Evolutionary conservation across 2,888 invertebrate species (phyloP).

Genomic region (Desoria tigrina): DNA sequence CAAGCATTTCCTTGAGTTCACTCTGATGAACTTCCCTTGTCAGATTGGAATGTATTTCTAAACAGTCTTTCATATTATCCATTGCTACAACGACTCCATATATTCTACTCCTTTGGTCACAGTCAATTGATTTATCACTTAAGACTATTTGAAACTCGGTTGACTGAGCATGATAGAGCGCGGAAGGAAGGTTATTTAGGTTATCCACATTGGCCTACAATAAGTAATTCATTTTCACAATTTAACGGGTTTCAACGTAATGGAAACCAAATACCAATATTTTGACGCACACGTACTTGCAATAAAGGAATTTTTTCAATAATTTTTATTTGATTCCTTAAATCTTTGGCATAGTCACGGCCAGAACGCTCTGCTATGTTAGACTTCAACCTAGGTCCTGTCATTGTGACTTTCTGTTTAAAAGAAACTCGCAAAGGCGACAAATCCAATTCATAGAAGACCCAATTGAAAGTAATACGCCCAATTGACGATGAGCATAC

Average conservation of each 20-base stretch:
- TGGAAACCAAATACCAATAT: too few species aligned
- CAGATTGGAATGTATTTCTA: constrained; percentile 26
- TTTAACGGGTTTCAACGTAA: too few species aligned
- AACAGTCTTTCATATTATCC: constrained; percentile 37
- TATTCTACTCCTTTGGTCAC: constrained; percentile 22
- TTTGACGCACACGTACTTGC: constrained; percentile 70
- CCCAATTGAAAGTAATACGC: constrained; percentile 30
- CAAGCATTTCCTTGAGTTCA: too few species aligned
- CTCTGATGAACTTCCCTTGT: too few species aligned
- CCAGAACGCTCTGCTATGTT: constrained; percentile 61
- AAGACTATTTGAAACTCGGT: constrained; percentile 41
- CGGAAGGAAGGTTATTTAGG: constrained; percentile 34
- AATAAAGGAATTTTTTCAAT: constrained; percentile 79
- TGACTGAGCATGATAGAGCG: constrained; percentile 41
- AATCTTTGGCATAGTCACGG: constrained; percentile 64
- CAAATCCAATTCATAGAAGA: constrained; percentile 38
- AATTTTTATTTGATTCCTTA: constrained; percentile 72
- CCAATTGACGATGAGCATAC: constrained; percentile 28
- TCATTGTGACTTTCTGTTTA: constrained; percentile 59
- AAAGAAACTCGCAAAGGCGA: constrained; percentile 55
- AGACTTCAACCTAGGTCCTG: constrained; percentile 63
- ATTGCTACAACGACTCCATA: constrained; percentile 37
- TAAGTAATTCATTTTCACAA: background rate
- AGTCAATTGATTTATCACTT: constrained; percentile 31
- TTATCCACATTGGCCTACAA: constrained; percentile 38